Evolutionary conservation across 2,888 invertebrate genomes (phyloP).

Genomic region (Drosophila pseudotakahashii): DNA sequence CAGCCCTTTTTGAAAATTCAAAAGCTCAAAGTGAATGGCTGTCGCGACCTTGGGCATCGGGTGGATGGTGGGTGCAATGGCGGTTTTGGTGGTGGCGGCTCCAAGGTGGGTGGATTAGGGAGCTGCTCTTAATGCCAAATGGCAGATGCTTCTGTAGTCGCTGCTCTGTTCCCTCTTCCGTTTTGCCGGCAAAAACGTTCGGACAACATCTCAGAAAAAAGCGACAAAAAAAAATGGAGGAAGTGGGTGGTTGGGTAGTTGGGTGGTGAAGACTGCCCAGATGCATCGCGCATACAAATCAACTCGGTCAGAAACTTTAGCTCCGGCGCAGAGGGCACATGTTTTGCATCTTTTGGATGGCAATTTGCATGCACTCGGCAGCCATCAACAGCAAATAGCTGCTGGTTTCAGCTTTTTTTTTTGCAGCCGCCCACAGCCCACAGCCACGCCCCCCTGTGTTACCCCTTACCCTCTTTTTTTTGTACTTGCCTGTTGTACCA

Average conservation of each 20-base stretch:
- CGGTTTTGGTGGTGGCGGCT: constrained; percentile 4
- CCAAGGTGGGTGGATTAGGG: not conserved
- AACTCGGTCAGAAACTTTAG: constrained; percentile 45
- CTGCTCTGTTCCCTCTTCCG: constrained; percentile 23
- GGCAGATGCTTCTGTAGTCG: constrained; percentile 58
- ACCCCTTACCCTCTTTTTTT: constrained; percentile 4
- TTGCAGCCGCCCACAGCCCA: constrained; percentile 2
- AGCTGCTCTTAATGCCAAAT: constrained; percentile 55
- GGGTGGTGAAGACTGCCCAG: constrained; percentile 13
- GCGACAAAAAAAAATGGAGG: constrained; percentile 6
- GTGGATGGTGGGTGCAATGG: constrained; percentile 1
- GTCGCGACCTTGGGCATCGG: constrained; percentile 63
- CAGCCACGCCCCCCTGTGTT: not conserved
- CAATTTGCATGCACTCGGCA: constrained; percentile 78
- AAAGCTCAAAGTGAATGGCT: constrained; percentile 78
- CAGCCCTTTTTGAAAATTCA: constrained; percentile 73
- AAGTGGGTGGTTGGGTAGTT: not conserved
- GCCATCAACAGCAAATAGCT: constrained; percentile 78
- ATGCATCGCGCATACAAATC: constrained; percentile 72
- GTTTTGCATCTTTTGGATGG: constrained; percentile 75
- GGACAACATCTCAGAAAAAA: constrained; percentile 67
- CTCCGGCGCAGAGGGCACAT: constrained; percentile 54
- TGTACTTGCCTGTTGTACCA: constrained; percentile 9
- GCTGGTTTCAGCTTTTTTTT: constrained; percentile 42
- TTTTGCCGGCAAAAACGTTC: constrained; percentile 67